These are phyloP conservation scores for Catharus ustulatus DNA, from an alignment of 2,797 vertebrate species.

Conservation along the genomic window DNA sequence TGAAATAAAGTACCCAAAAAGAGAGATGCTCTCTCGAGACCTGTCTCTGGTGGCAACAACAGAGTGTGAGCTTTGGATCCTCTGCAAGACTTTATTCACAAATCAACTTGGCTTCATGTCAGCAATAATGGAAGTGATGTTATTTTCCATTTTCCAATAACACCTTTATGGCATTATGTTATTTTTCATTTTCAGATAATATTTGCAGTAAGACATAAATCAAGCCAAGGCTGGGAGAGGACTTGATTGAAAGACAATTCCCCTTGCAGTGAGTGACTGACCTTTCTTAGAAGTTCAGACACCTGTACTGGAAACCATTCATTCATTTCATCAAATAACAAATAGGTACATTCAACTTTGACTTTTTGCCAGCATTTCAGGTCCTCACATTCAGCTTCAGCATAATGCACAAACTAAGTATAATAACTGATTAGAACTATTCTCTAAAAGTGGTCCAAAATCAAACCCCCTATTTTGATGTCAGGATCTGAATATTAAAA, in stretches of 20 bases:
- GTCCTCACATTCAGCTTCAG: neutral
- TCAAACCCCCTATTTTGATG: neutral
- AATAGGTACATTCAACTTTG: conserved; percentile 3
- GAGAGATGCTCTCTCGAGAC: neutral
- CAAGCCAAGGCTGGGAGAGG: neutral
- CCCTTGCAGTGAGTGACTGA: neutral
- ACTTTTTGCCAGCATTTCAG: neutral
- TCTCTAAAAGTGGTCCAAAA: neutral
- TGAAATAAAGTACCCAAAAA: neutral
- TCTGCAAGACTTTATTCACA: conserved; percentile 18
- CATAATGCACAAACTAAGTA: neutral
- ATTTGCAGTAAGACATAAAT: conserved; percentile 32
- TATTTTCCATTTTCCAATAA: conserved; percentile 52
- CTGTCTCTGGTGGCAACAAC: neutral
- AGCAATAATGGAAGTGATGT: conserved; percentile 32
- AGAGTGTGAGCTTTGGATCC: conserved; percentile 11
- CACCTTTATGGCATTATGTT: neutral
- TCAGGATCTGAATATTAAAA: neutral
- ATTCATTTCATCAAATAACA: conserved; percentile 23
- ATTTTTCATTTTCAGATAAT: conserved; percentile 50
- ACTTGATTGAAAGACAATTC: conserved; percentile 51
- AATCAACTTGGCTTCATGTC: conserved; percentile 23
- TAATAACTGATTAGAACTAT: neutral
- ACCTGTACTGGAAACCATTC: neutral
- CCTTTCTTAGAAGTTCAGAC: conserved; percentile 27